Conservation (phyloP, 2,797 vertebrate species). For the Meda fulgida region DNA sequence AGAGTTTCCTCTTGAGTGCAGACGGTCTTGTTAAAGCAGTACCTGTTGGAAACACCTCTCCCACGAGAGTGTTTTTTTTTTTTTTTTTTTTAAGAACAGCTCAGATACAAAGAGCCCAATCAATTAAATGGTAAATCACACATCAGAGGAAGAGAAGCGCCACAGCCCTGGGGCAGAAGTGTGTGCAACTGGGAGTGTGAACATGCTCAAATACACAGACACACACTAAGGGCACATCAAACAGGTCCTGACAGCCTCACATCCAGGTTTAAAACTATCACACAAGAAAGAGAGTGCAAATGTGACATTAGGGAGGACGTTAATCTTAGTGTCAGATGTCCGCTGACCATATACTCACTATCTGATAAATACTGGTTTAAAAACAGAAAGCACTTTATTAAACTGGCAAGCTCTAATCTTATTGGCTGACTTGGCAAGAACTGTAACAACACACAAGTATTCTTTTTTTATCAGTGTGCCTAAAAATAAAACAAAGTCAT, state of each 20-base stretch:
- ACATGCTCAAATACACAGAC: constrained; percentile 3
- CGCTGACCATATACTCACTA: not conserved
- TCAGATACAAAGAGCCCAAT: constrained; percentile 53
- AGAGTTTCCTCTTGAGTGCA: constrained; percentile 13
- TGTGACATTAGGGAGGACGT: constrained; percentile 16
- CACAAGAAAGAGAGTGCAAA: constrained; percentile 23
- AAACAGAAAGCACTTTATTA: not conserved
- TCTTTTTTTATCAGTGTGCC: not conserved
- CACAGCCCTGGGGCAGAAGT: constrained; percentile 14
- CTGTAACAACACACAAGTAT: not conserved
- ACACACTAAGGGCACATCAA: constrained; percentile 38
- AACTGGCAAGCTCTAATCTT: not conserved
- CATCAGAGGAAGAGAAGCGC: constrained; percentile 37
- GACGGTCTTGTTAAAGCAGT: constrained; percentile 46
- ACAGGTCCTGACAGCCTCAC: constrained; percentile 8
- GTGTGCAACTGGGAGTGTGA: not conserved
- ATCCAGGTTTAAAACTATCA: constrained; percentile 37
- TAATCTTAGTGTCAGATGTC: constrained; percentile 9
- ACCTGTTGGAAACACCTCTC: constrained; percentile 50
- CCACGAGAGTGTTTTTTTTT: constrained; percentile 1
- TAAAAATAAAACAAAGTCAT: not conserved
- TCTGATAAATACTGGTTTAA: not conserved
- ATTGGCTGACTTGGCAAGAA: constrained; percentile 12
- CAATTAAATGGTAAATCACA: constrained; percentile 58
- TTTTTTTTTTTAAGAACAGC: constrained; percentile 49